Percentiles rank a stretch among this genome's conserved stretches.
phyloP scores from a whole-genome alignment of 2,888 invertebrate species.

The Trachelus troglodyta region DNA sequence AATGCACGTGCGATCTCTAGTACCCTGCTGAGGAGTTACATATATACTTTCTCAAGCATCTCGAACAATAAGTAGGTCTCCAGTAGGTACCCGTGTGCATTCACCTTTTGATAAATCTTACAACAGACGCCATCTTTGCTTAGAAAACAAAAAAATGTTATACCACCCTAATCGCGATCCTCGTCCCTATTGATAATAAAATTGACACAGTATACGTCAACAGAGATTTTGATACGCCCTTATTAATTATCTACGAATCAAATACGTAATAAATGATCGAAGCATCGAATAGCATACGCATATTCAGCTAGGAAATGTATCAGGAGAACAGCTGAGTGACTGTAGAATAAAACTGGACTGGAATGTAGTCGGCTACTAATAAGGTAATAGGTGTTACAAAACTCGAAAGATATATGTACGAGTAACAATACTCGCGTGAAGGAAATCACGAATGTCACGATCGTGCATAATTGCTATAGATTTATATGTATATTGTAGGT shows the following conservation, averaged over 20 bases:
- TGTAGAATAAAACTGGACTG: background rate
- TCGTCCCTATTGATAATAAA: background rate
- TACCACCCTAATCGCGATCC: background rate
- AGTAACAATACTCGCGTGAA: background rate
- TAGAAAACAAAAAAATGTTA: background rate
- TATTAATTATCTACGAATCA: background rate
- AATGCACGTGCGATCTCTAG: slow-evolving; percentile 42
- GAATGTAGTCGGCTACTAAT: background rate
- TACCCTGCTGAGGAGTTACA: slow-evolving; percentile 18
- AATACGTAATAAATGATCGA: background rate
- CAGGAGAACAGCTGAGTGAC: background rate
- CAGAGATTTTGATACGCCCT: background rate
- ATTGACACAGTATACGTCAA: background rate
- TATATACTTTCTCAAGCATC: background rate
- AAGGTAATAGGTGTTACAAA: background rate
- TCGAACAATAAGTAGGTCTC: background rate
- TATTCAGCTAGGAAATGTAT: background rate
- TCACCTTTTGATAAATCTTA: background rate
- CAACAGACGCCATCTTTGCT: background rate
- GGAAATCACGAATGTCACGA: background rate
- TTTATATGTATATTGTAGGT: background rate
- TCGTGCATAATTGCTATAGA: background rate
- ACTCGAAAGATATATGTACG: background rate
- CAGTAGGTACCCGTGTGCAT: background rate
- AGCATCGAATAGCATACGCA: background rate